These are phyloP conservation scores for Leptothorax acervorum DNA, from an alignment of 2,888 invertebrate species.

Conservation along the genomic window DNA sequence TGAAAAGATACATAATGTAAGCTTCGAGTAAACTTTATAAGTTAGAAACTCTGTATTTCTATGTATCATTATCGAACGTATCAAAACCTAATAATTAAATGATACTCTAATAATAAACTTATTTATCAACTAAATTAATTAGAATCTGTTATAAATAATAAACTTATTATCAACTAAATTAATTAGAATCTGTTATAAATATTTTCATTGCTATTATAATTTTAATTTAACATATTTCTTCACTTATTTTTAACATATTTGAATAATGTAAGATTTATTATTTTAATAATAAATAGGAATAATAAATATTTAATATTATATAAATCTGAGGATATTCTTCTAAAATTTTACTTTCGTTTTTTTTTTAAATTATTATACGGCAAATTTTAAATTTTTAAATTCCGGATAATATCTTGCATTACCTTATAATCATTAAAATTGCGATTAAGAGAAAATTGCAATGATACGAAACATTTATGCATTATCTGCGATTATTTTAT, in stretches of 20 bases:
- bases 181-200: neutral
- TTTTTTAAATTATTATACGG: no score
- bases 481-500: neutral
- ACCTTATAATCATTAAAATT: neutral
- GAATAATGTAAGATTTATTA: neutral
- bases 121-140: neutral
- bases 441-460: neutral
- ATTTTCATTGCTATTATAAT: neutral
- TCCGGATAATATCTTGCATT: neutral
- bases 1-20: slow-evolving; percentile 10
- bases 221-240: neutral
- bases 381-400: neutral
- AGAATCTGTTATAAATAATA: neutral
- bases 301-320: neutral
- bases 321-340: neutral
- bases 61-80: neutral
- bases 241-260: neutral
- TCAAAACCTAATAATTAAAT: neutral
- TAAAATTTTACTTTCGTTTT: neutral
- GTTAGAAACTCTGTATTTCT: neutral
- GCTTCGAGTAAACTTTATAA: neutral
- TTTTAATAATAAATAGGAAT: neutral
- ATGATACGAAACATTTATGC: neutral
- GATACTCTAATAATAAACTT: neutral
- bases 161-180: neutral